Evolutionary conservation across 2,888 invertebrate species (phyloP), one percentile per base, ranked within the genome.

Genomic region (Monoplex corrugatus): DNA sequence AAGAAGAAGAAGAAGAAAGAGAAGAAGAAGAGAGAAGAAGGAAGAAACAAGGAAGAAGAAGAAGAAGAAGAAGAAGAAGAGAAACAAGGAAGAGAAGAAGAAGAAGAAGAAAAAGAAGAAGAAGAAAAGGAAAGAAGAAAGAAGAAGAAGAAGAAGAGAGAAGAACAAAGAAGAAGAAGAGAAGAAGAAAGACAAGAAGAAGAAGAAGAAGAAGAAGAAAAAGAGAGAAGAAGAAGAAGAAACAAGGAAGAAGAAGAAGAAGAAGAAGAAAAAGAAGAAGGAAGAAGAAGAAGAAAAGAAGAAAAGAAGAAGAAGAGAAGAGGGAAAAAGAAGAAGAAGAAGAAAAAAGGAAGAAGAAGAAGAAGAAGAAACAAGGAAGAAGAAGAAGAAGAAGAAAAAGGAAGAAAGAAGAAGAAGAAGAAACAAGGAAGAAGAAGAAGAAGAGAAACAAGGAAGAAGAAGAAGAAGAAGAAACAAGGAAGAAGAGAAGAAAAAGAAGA

Each of bases 271-370:
- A 23, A 23, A 75, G 75, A 75, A 19, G 35, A 38, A 38, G 38
- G 16, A 38, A 38, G 16, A 35, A 38, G 23, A 75, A 38, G 19
- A 35, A 38, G 75, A 13, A 38, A 16, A 19, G 38, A 38, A 75
- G 38, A 35, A 72, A 5, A 35, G 16, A n/a, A 16, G 35, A n/a
- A n/a, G n/a, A n/a, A n/a, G n/a, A n/a, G n/a, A n/a, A n/a, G n/a
- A n/a, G n/a, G n/a, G 40, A 78, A 40, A 28, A 78, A 78, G 40
- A 78, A 40, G 40, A 78, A 78, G 40, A 40, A 78, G 78, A 78
- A 78, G 78, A 78, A n/a, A n/a, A n/a, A n/a, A n/a, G n/a, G 50
- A 19, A 50, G 50, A 19, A 50, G 50, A 19, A 50, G 50, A 19
- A 50, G 50, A 19, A 50, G 50, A 44, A 82, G 40, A 44, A 82